Evolutionary conservation across 2,113 vertebrate species (phyloP).

Genomic region (Stercorarius parasiticus): DNA sequence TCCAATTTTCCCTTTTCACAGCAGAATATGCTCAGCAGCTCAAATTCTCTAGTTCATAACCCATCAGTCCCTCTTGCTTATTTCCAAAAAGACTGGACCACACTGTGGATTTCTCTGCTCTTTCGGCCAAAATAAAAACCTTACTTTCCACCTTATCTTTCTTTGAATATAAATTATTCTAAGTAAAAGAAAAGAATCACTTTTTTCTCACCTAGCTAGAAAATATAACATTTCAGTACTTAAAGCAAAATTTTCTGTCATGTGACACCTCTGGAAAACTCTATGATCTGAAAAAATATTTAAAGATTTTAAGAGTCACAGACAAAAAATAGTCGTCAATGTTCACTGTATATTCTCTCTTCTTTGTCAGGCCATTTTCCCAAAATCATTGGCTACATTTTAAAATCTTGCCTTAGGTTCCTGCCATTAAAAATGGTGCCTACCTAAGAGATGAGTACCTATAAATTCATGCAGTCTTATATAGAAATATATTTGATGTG

Average conservation of each 20-base stretch:
- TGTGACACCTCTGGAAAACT: background rate
- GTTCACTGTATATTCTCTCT: background rate
- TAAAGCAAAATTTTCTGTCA: background rate
- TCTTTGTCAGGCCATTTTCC: background rate
- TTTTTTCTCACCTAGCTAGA: background rate
- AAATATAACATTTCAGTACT: background rate
- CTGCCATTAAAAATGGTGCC: background rate
- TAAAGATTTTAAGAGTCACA: background rate
- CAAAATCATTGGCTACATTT: background rate
- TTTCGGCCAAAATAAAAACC: background rate
- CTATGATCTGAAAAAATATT: background rate
- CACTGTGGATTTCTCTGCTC: background rate
- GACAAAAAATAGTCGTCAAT: background rate
- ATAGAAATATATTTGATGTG: background rate
- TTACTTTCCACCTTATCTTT: background rate
- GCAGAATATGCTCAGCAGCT: background rate
- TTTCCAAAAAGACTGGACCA: background rate
- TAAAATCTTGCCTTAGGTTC: background rate
- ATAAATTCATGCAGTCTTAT: background rate
- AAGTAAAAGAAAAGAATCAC: background rate
- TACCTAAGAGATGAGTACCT: background rate
- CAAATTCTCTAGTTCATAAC: background rate
- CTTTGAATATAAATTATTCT: background rate
- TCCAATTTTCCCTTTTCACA: background rate
- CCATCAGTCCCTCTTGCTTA: background rate